A percentile compares a stretch with the other conserved stretches of the same genome.
Conservation (phyloP, 2,797 vertebrate species). For the Diplodus puntazzo region DNA sequence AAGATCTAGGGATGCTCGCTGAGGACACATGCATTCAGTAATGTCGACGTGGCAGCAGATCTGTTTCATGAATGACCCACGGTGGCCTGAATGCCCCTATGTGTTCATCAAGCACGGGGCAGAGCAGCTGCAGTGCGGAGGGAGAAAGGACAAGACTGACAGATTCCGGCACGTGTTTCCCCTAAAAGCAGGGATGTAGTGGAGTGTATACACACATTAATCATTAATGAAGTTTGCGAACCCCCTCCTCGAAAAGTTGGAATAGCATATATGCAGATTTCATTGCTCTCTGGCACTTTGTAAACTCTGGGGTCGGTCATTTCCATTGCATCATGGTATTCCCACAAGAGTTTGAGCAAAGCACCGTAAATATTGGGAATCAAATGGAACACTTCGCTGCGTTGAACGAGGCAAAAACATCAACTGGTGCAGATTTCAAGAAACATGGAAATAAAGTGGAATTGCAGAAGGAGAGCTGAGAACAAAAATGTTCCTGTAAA, state of each 20-base stretch:
- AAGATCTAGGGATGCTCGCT: conserved; percentile 7
- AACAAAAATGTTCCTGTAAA: not conserved
- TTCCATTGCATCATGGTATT: conserved; percentile 6
- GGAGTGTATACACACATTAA: conserved; percentile 26
- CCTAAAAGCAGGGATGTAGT: conserved; percentile 19
- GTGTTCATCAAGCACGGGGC: conserved; percentile 24
- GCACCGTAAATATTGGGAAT: conserved; percentile 3
- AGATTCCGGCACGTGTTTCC: conserved; percentile 26
- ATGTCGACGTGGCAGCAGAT: conserved; percentile 1
- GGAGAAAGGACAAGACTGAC: conserved; percentile 43
- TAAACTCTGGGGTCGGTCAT: not conserved
- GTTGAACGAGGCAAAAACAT: not conserved
- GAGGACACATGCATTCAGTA: not conserved
- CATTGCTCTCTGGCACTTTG: not conserved
- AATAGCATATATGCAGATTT: not conserved
- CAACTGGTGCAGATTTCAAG: not conserved
- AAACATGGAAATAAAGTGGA: not conserved
- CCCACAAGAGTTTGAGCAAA: conserved; percentile 12
- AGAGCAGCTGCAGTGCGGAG: conserved; percentile 46
- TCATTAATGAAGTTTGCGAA: conserved; percentile 5
- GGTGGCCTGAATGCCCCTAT: conserved; percentile 7
- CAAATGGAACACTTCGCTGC: not conserved
- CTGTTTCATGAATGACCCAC: conserved; percentile 25
- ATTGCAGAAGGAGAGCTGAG: not conserved
- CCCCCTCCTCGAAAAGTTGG: not conserved